These are phyloP conservation scores for Akabosia matsudoensis DNA, from an alignment of 1,140 invertebrate genomes.

Conservation along the genomic window DNA sequence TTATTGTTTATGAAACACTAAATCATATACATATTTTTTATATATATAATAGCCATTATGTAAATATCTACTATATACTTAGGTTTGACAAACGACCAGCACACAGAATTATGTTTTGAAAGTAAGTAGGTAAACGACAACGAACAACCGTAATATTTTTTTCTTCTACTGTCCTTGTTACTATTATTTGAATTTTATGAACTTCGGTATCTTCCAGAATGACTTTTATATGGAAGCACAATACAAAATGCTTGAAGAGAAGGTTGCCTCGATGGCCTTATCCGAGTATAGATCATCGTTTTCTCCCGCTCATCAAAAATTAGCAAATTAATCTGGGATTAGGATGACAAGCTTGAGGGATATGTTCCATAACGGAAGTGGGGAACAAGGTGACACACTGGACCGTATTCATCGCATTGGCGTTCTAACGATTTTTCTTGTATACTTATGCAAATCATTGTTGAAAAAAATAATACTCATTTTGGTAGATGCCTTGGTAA, in stretches of 20 bases:
- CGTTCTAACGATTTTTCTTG: no score
- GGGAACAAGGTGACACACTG: no score
- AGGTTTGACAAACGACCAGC: constrained; percentile 28
- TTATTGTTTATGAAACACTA: background rate
- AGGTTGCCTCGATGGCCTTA: background rate
- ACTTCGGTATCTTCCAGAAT: constrained; percentile 2
- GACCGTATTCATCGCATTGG: no score
- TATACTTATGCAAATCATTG: constrained; percentile 1
- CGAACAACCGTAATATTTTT: background rate
- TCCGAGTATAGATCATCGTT: background rate
- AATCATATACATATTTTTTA: no score
- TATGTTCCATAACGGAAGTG: no score
- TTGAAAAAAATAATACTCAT: constrained; percentile 17
- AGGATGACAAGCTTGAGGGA: no score
- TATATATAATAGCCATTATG: no score
- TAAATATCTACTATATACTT: constrained; percentile 17
- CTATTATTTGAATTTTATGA: background rate
- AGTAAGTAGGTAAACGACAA: constrained; percentile 6
- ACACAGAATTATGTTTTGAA: constrained; percentile 26
- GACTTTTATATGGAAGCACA: background rate
- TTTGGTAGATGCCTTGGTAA: background rate
- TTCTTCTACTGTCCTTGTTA: background rate
- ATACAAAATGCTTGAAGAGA: constrained; percentile 1
- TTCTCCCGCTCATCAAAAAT: no score
- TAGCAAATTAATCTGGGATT: no score